Conservation (phyloP, 2,888 invertebrate species). For the Napeogenes inachia region DNA sequence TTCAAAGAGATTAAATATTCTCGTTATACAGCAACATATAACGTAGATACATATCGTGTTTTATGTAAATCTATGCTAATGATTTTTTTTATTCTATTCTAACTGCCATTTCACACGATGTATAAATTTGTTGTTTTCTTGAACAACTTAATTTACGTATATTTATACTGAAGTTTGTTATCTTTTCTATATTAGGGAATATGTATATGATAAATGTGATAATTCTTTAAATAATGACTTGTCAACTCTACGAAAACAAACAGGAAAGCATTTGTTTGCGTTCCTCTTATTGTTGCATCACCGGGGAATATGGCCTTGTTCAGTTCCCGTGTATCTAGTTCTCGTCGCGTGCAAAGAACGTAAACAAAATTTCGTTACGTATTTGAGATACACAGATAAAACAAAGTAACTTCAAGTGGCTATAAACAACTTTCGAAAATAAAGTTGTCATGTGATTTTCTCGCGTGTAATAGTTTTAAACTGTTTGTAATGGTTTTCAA, state of each 20-base stretch:
- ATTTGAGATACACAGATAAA: slow-evolving; percentile 8
- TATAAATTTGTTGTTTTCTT: slow-evolving; percentile 8
- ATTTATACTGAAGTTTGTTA: too few relatives aligned
- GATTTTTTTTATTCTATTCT: too few relatives aligned
- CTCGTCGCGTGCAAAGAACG: slow-evolving; percentile 1
- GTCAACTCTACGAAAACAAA: slow-evolving; percentile 24
- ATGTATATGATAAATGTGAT: slow-evolving; percentile 7
- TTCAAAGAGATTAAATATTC: slow-evolving; percentile 22
- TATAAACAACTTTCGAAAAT: background rate
- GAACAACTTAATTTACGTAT: background rate
- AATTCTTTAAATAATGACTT: slow-evolving; percentile 20
- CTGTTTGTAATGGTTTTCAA: background rate
- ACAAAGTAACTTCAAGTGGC: slow-evolving; percentile 3
- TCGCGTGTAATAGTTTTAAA: background rate
- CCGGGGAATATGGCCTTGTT: slow-evolving; percentile 11
- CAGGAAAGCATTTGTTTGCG: slow-evolving; percentile 31
- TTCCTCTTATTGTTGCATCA: slow-evolving; percentile 23
- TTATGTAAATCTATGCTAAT: too few relatives aligned
- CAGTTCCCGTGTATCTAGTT: slow-evolving; percentile 1
- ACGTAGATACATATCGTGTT: too few relatives aligned
- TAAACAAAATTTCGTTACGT: slow-evolving; percentile 9
- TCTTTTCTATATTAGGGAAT: too few relatives aligned
- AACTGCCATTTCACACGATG: too few relatives aligned
- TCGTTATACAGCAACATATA: slow-evolving; percentile 9
- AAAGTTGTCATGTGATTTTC: background rate